Conservation (phyloP, 2,797 vertebrate genomes). For the Sylvia borin region DNA sequence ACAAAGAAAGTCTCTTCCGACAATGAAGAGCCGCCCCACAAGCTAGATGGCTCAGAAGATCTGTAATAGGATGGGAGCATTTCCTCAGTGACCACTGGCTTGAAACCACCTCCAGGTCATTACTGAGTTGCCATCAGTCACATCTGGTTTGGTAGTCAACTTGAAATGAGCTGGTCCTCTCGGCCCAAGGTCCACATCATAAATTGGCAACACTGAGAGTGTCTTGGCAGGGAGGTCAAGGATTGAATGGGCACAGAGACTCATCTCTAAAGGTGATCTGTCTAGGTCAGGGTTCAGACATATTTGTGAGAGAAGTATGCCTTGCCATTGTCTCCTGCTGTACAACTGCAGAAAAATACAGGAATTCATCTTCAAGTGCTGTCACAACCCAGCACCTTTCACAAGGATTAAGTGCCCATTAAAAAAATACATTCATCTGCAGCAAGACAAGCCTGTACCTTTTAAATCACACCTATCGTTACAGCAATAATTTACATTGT, state of each 20-base stretch:
- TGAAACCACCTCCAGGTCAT: conserved; percentile 57
- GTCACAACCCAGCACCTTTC: conserved; percentile 39
- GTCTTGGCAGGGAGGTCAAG: conserved; percentile 64
- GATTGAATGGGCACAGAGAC: conserved; percentile 68
- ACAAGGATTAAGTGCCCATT: conserved; percentile 64
- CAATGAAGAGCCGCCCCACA: neutral
- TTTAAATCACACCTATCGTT: conserved; percentile 47
- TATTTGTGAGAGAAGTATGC: neutral
- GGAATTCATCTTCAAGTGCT: conserved; percentile 52
- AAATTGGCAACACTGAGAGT: conserved; percentile 51
- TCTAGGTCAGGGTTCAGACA: conserved; percentile 59
- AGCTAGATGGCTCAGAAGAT: neutral
- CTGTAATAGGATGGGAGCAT: conserved; percentile 1
- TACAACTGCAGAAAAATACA: conserved; percentile 39
- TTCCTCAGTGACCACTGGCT: conserved; percentile 25
- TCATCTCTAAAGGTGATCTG: conserved; percentile 73
- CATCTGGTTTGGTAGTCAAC: conserved; percentile 14
- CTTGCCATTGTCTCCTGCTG: neutral
- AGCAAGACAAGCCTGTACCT: conserved; percentile 14
- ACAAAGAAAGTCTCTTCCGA: neutral
- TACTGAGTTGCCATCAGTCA: conserved; percentile 45
- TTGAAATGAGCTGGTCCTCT: conserved; percentile 23
- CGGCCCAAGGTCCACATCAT: conserved; percentile 23
- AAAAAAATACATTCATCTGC: conserved; percentile 50
- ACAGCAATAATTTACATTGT: neutral